These are phyloP conservation scores for Archips xylosteana DNA, from an alignment of 2,888 invertebrate genomes.

Conservation along the genomic window DNA sequence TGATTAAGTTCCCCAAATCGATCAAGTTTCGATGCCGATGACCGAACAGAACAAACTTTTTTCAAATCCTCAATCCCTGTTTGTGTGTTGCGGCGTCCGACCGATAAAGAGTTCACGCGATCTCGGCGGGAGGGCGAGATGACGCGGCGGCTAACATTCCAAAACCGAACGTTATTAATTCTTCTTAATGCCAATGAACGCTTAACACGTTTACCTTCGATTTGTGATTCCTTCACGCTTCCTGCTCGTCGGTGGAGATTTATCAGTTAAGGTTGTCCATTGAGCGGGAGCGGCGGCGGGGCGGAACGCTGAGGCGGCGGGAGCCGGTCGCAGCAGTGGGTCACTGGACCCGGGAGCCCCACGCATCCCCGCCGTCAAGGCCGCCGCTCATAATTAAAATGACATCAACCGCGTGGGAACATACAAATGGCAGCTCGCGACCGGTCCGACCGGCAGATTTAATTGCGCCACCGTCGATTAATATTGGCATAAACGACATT, in stretches of 20 bases:
- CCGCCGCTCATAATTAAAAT: constrained; percentile 79
- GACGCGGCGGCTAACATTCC: constrained; percentile 74
- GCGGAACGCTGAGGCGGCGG: constrained; percentile 63
- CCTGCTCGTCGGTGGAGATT: constrained; percentile 53
- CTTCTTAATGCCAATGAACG: constrained; percentile 81
- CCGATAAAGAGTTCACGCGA: constrained; percentile 79
- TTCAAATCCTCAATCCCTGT: constrained; percentile 22
- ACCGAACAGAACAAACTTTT: constrained; percentile 15
- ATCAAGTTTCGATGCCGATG: background rate
- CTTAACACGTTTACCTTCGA: constrained; percentile 75
- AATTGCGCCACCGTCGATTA: constrained; percentile 72
- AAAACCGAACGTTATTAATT: constrained; percentile 76
- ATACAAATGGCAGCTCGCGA: constrained; percentile 73
- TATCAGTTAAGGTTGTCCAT: constrained; percentile 61
- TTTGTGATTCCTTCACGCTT: constrained; percentile 58
- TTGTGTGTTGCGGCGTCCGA: constrained; percentile 53
- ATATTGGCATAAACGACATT: constrained; percentile 71
- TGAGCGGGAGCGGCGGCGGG: constrained; percentile 51
- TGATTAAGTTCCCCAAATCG: background rate
- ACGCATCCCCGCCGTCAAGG: constrained; percentile 65
- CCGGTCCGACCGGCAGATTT: constrained; percentile 76
- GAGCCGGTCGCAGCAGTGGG: constrained; percentile 71
- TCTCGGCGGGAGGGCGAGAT: constrained; percentile 78
- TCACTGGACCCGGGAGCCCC: constrained; percentile 69
- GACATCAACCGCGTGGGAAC: constrained; percentile 84